phyloP scores from a whole-genome alignment of 2,888 invertebrate species.

The Lacanobia wlatinum region DNA sequence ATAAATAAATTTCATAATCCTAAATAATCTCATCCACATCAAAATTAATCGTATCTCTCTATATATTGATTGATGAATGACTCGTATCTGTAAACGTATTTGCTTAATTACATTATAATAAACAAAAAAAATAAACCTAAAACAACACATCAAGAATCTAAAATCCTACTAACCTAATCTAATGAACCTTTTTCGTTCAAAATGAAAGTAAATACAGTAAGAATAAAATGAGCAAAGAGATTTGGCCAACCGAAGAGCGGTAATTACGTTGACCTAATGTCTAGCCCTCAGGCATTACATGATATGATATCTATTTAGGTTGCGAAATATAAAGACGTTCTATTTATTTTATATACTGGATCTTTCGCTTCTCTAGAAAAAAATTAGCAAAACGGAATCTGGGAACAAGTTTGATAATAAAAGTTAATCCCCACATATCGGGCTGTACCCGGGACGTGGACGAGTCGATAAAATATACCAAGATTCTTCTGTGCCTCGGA shows the following conservation, averaged over 20 bases:
- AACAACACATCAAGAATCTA: slow-evolving; percentile 11
- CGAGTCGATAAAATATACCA: no score
- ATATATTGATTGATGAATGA: no score
- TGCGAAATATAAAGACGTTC: background rate
- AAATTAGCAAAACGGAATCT: no score
- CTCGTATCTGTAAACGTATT: background rate
- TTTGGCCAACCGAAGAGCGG: slow-evolving; percentile 20
- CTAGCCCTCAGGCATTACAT: background rate
- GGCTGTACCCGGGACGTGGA: no score
- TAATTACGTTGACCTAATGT: slow-evolving; percentile 39
- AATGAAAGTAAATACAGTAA: slow-evolving; percentile 34
- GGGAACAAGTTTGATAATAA: no score
- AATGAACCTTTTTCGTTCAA: slow-evolving; percentile 20
- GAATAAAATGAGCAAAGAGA: slow-evolving; percentile 27
- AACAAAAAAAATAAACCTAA: slow-evolving; percentile 5
- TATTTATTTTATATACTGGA: background rate
- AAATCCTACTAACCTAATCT: slow-evolving; percentile 10
- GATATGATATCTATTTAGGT: slow-evolving; percentile 16
- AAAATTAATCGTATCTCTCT: no score
- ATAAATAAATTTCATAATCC: no score
- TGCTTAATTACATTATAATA: background rate
- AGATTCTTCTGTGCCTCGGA: no score
- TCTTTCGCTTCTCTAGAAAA: no score
- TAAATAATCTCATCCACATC: no score
- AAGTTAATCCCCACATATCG: no score